A percentile compares a stretch with the other conserved stretches of the same genome.
These are phyloP conservation scores for Drosophila rhopaloa DNA, from an alignment of 1,140 invertebrate species.

Conservation along the genomic window DNA sequence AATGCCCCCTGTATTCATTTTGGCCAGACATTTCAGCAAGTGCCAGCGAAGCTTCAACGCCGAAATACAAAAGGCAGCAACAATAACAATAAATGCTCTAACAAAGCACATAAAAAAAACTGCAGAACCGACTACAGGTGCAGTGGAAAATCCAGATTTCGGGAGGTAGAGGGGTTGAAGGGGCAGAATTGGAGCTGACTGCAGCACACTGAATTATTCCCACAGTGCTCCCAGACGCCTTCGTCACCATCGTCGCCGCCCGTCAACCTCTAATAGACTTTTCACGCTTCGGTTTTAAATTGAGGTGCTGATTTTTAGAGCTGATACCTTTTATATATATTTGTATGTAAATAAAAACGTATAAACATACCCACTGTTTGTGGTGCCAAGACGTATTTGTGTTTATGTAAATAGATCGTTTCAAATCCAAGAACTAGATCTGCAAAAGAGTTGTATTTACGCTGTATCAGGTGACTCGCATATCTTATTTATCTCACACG, in stretches of 20 bases:
- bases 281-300: slow-evolving; percentile 79
- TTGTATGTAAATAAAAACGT: slow-evolving; percentile 19
- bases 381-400: slow-evolving; percentile 19
- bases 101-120: slow-evolving; percentile 27
- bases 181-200: slow-evolving; percentile 41
- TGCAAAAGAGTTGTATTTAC: slow-evolving; percentile 14
- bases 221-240: slow-evolving; percentile 62
- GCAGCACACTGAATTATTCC: slow-evolving; percentile 75
- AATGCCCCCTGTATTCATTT: slow-evolving; percentile 26
- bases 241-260: slow-evolving; percentile 21
- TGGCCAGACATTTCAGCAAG: slow-evolving; percentile 78
- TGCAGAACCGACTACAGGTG: slow-evolving; percentile 64
- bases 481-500: slow-evolving; percentile 23
- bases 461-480: background rate
- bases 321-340: slow-evolving; percentile 45
- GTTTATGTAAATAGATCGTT: slow-evolving; percentile 37
- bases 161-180: background rate
- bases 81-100: slow-evolving; percentile 31
- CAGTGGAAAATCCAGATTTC: slow-evolving; percentile 37
- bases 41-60: slow-evolving; percentile 78
- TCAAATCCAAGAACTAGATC: slow-evolving; percentile 27
- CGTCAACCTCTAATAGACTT: slow-evolving; percentile 74
- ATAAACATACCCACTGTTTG: slow-evolving; percentile 18
- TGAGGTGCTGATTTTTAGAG: slow-evolving; percentile 76
- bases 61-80: slow-evolving; percentile 69